Base-by-base conservation (phyloP, 2,888 invertebrate genomes). In the Drosophila algonquin region DNA sequence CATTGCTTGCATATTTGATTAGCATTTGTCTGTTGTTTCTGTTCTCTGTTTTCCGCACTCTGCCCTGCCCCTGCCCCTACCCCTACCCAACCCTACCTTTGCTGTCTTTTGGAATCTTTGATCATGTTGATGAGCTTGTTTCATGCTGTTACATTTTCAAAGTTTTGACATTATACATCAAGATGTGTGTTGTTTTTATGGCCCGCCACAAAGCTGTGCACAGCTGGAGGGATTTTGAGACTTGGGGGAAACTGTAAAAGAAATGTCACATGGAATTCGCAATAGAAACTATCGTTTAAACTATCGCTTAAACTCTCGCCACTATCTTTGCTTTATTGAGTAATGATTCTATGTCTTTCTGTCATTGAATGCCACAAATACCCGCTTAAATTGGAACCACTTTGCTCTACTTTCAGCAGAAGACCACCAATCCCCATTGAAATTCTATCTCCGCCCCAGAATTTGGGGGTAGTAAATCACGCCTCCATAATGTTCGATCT, bases 1-100 rank as follows among this genome's bases (percentile, higher is more conserved):
- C 83, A 83, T 88, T 82, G 89, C 88, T 80, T 84, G 88, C 73
- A 87, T 87, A 75, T 84, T 80, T 87, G 77, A 89, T 89, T 89
- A 63, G 63, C 72, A 54, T 61, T 68, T 65, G 44, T 51, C 24
- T 48, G 47, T 21, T 52, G 48, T 54, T 45, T 51, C 35, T 73
- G 70, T 73, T 73, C 24, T 24, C 24, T 24, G 24, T 21, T 21
- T 73, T 61, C 58, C 63, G 70, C 6, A 6, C 14, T 1, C 35
- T 5, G 2, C 40, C 56, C 27, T 45, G 2, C 40, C 40, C 32
- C 69, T 54, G 32, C 64, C 32, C 65, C 21, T 3, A 21, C 21
- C 21, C 18, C 18, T 18, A 18, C 18, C 32, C 65, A 35, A 55
- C 32, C 65, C 21, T 3, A 21, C 21, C 21, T 21, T 21, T 55